Conservation (phyloP, 2,113 vertebrate species). For the Psephotus haematonotus region DNA sequence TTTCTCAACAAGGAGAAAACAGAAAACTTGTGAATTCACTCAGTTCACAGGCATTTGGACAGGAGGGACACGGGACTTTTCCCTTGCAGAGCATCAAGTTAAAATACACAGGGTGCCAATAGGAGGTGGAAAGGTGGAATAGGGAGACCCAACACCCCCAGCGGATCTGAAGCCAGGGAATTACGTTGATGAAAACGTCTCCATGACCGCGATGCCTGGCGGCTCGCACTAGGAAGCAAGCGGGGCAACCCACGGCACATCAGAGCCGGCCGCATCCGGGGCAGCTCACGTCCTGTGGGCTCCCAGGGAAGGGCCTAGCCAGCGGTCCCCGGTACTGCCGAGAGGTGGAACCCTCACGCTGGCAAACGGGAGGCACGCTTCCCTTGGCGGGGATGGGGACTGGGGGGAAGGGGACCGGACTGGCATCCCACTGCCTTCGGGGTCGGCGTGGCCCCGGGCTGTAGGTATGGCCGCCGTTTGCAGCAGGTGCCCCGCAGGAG, state of each 20-base stretch:
- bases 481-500: fast-evolving
- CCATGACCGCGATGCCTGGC: fast-evolving
- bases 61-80: background rate
- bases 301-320: fast-evolving
- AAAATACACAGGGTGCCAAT: fast-evolving
- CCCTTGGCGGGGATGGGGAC: fast-evolving
- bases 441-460: background rate
- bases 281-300: fast-evolving
- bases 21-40: background rate
- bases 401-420: background rate
- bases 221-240: fast-evolving
- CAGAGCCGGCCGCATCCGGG: background rate
- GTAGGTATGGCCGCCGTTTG: background rate
- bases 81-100: background rate
- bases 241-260: fast-evolving
- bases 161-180: background rate
- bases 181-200: fast-evolving
- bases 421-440: background rate
- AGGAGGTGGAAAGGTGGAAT: fast-evolving
- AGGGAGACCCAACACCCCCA: background rate
- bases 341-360: fast-evolving
- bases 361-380: fast-evolving
- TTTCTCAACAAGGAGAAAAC: background rate
- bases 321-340: fast-evolving
- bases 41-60: background rate